These are phyloP conservation scores for Cladorhizidae sp. DNA, from an alignment of 37 sponge, comb jelly and placozoan genomes.

Conservation along the genomic window DNA sequence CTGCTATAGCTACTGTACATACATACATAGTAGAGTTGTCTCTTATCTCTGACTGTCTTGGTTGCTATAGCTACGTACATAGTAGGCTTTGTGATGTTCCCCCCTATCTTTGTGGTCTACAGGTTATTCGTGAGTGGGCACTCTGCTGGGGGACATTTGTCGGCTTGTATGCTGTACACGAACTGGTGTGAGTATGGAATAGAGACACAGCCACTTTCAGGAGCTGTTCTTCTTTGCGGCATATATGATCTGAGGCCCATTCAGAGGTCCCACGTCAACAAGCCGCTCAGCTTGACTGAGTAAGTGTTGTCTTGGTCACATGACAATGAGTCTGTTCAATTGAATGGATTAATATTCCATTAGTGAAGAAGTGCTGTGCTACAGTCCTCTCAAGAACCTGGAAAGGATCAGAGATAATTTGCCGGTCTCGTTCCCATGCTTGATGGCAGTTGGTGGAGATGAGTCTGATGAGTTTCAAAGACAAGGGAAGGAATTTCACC, in stretches of 20 bases:
- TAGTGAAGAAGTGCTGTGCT: slow-evolving; percentile 45
- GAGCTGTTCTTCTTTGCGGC: slow-evolving; percentile 33
- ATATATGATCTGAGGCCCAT: slow-evolving; percentile 22
- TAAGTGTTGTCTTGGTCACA: not conserved
- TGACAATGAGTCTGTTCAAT: too few species aligned
- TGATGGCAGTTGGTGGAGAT: slow-evolving; percentile 27
- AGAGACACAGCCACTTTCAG: not conserved
- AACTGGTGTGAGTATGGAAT: slow-evolving; percentile 14
- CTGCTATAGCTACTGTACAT: too few species aligned
- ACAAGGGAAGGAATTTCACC: slow-evolving; percentile 24
- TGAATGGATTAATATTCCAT: too few species aligned
- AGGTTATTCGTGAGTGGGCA: slow-evolving; percentile 36
- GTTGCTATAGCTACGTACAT: too few species aligned
- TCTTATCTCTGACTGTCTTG: too few species aligned
- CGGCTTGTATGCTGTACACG: slow-evolving; percentile 30
- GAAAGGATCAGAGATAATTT: not conserved
- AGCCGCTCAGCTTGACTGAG: slow-evolving; percentile 15
- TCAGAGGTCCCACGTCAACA: slow-evolving; percentile 13
- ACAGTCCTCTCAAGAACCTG: slow-evolving; percentile 25
- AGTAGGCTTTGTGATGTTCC: not conserved
- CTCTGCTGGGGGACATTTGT: slow-evolving; percentile 34
- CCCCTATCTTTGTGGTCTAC: too few species aligned
- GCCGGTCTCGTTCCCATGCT: slow-evolving; percentile 7
- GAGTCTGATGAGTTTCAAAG: slow-evolving; percentile 44
- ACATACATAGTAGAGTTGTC: too few species aligned